Evolutionary conservation across 2,797 vertebrate genomes (phyloP), one percentile per base, ranked within the genome.

Genomic region (Champsocephalus esox): DNA sequence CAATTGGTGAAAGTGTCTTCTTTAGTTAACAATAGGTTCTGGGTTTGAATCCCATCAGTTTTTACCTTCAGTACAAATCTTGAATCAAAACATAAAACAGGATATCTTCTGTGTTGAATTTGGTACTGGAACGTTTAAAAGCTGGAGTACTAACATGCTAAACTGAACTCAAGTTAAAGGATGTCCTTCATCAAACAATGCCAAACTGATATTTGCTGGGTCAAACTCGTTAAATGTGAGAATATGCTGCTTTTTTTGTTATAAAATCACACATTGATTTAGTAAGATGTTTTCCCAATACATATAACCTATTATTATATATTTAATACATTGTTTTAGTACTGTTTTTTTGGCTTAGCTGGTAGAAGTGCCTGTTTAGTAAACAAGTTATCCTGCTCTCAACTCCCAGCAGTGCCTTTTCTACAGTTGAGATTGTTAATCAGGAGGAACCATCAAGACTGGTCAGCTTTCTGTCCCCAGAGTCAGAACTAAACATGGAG

Each of bases 351-450:
- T 52, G 48, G 63, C 62, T 66, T 59, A 66, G 63, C 58, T 66
- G 46, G 55, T 73, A 16, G 66, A 58, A 45, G 56, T 2, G 43
- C 14, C 56, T 41, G 63, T 75, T 56, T 75, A 48, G 41, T 67
- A 61, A 67, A 54, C 64, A 60, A 56, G 63, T 5, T 17, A 59
- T 44, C 46, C 21, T 66, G 55, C 12, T 55, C 60, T 66, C 14
- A 3, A 67, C 24, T 75, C 61, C 45, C 61, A 65, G 45, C 32
- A 50, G 70, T 49, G 44, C 60, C 44, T 56, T 55, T 62, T 51
- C 32, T 52, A 24, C 50, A 52, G 16, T 49, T 17, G 56, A 57
- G 51, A 52, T 5, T 38, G 32, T 57, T 2, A 0, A 24, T 45
- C 7, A 14, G n/a, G 12, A 5, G 5, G 21, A 21, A 21, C 21